Percentiles rank a stretch among this genome's conserved stretches.
Evolutionary conservation across 2,113 vertebrate genomes (phyloP).

Genomic region (Stigmatopora nigra): DNA sequence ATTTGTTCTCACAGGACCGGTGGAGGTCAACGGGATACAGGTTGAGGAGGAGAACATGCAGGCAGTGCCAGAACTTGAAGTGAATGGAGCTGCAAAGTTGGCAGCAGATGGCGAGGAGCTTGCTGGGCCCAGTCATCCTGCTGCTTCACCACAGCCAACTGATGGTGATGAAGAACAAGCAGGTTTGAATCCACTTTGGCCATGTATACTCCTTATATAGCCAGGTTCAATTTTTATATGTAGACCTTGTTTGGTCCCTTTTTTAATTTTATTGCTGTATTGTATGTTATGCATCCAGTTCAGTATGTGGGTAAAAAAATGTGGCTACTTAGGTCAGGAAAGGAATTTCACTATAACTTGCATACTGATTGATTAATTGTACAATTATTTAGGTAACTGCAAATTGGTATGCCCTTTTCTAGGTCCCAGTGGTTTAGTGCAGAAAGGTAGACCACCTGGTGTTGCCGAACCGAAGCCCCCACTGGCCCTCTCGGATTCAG

Average conservation of each 20-base stretch:
- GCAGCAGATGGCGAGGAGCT: constrained; percentile 28
- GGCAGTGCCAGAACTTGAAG: constrained; percentile 54
- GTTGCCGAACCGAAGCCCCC: constrained; percentile 71
- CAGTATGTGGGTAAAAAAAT: too few relatives aligned
- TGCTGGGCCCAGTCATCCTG: constrained; percentile 60
- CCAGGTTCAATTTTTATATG: too few relatives aligned
- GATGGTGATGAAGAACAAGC: constrained; percentile 87
- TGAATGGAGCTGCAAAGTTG: constrained; percentile 37
- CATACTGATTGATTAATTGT: background rate
- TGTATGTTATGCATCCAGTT: too few relatives aligned
- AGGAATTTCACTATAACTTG: too few relatives aligned
- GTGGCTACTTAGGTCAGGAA: too few relatives aligned
- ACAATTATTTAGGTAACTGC: background rate
- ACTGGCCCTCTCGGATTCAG: constrained; percentile 85
- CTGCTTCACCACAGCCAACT: constrained; percentile 47
- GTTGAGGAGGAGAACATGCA: constrained; percentile 77
- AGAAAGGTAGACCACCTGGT: constrained; percentile 66
- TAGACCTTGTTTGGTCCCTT: too few relatives aligned
- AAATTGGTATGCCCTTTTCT: background rate
- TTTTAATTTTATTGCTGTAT: too few relatives aligned
- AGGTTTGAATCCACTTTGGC: constrained; percentile 63
- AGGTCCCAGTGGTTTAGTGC: constrained; percentile 86
- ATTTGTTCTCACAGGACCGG: constrained; percentile 64
- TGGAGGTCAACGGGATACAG: constrained; percentile 81
- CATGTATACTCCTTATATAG: too few relatives aligned